These are phyloP conservation scores for Cyphomyrus discorhynchus DNA, from an alignment of 2,113 vertebrate genomes.

Conservation along the genomic window DNA sequence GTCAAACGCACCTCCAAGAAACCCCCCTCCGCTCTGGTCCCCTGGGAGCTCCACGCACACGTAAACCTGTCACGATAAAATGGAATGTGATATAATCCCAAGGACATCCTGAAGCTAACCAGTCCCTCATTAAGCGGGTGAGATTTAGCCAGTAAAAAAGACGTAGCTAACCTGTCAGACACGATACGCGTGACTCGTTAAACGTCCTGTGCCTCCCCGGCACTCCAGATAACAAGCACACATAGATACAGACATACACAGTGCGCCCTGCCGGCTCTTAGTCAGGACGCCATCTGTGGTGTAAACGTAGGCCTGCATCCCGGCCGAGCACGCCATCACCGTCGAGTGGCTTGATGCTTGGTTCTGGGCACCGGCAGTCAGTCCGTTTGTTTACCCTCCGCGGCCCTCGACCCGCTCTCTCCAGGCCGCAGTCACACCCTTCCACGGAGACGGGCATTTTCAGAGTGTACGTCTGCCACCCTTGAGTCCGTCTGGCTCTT, in stretches of 20 bases:
- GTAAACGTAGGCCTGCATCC: background rate
- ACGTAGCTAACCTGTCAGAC: background rate
- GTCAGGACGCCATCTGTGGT: slow-evolving; percentile 2
- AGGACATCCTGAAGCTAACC: background rate
- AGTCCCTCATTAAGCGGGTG: background rate
- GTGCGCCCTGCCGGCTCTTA: background rate
- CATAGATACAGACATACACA: background rate
- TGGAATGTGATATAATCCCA: background rate
- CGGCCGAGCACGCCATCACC: background rate
- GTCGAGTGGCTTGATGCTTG: background rate
- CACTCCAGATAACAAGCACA: background rate
- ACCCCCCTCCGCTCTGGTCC: background rate
- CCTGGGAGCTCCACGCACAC: background rate
- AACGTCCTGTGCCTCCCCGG: background rate
- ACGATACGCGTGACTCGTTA: background rate
- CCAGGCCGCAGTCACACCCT: background rate
- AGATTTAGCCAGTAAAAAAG: background rate
- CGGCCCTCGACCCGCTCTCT: background rate
- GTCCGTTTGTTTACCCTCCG: background rate
- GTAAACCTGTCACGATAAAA: background rate
- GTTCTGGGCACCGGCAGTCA: background rate
- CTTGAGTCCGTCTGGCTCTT: background rate
- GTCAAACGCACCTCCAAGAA: background rate
- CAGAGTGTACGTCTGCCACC: background rate
- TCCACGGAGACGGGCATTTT: background rate